A percentile compares a stretch with the other conserved stretches of the same genome.
Conservation (phyloP, 37 sponge, comb jelly and placozoan species). For the Geodia barretti region DNA sequence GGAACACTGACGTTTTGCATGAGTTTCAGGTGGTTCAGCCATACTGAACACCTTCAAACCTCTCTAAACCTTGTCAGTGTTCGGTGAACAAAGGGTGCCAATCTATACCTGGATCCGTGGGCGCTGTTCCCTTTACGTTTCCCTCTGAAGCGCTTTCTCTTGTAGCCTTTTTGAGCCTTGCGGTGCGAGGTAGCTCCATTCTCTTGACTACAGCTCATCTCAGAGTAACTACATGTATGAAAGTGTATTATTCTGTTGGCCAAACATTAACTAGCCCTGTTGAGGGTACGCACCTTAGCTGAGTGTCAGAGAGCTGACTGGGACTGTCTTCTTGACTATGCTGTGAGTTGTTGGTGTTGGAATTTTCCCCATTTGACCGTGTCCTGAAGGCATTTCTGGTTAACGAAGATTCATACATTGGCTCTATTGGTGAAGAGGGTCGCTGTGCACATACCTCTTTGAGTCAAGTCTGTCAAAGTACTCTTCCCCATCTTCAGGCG, state of each 20-base stretch:
- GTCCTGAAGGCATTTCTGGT: slow-evolving; percentile 40
- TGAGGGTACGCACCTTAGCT: slow-evolving; percentile 28
- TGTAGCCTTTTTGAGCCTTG: background rate
- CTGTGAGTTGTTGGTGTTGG: slow-evolving; percentile 12
- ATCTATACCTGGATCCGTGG: background rate
- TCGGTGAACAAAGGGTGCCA: too few relatives aligned
- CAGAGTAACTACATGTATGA: background rate
- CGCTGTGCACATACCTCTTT: slow-evolving; percentile 14
- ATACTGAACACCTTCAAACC: too few relatives aligned
- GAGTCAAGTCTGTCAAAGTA: slow-evolving; percentile 59
- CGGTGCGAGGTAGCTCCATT: background rate
- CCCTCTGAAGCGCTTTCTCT: background rate
- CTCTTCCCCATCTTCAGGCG: slow-evolving; percentile 39
- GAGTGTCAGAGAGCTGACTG: background rate
- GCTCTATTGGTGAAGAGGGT: background rate
- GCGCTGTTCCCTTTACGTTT: background rate
- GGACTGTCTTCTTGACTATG: background rate
- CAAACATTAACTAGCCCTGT: too few relatives aligned
- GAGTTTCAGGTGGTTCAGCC: too few relatives aligned
- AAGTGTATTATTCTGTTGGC: background rate
- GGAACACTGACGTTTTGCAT: too few relatives aligned
- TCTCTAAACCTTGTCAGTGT: too few relatives aligned
- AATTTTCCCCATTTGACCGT: background rate
- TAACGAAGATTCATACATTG: background rate
- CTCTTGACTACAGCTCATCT: background rate